Evolutionary conservation across 2,888 invertebrate genomes (phyloP), one percentile per base, ranked within the genome.

Genomic region (Tortrix viridana): DNA sequence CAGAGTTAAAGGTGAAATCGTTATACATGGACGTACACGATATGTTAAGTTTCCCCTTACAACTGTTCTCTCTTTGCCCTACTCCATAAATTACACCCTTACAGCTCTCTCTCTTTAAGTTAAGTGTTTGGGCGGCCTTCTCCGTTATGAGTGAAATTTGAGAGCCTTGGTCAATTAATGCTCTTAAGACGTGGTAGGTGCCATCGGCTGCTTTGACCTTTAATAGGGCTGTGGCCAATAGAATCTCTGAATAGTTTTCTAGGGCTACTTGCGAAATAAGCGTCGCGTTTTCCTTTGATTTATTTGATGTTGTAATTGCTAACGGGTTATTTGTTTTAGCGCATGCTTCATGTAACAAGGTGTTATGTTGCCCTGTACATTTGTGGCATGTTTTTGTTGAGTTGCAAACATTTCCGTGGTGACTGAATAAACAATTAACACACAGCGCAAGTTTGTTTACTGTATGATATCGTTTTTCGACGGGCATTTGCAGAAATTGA

Each of bases 391-490:
- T 32, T 56, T 66, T 65, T 14, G 23, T 50, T 7, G 71, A 70
- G 19, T 20, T 37, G 54, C 71, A 71, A 20, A 32, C 46, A 16
- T 67, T 65, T 12, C 68, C 69, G 7, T 67, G 22, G 43, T 72
- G 68, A n/a, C 54, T 18, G 16, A 41, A 65, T 12, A 72, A 38
- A 49, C 71, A 72, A 56, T 70, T 70, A 14, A 20, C 9, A n/a
- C 71, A 71, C 9, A 66, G 16, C 16, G 60, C 58, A n/a, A 53
- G 26, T 37, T 52, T 44, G 9, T 32, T 43, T 6, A 44, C 19
- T 32, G 44, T 19, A 9, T 44, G 32, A 3, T 18, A 26, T 23
- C 32, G 12, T 46, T 18, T 23, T 2, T 52, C 37, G 16, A 14
- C 23, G 14, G 18, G 22, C 44, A 38, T 37, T 20, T 23, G 46